These are phyloP conservation scores for Drosophila limbata DNA, from an alignment of 2,888 invertebrate species.

Conservation along the genomic window DNA sequence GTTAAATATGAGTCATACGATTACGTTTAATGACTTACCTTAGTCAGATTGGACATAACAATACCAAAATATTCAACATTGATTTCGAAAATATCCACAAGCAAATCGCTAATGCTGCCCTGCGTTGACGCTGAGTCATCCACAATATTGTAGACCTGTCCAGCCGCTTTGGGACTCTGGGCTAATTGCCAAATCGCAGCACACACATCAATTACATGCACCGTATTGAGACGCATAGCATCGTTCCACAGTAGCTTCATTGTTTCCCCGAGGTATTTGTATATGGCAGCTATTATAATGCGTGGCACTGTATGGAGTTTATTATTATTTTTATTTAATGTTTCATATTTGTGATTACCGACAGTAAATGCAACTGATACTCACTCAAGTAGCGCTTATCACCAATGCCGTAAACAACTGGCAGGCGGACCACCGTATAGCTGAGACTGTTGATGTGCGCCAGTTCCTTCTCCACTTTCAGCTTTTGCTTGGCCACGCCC, in stretches of 20 bases:
- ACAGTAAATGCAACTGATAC: conserved; percentile 71
- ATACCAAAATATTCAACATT: conserved; percentile 95
- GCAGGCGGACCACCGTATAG: conserved; percentile 93
- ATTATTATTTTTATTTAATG: conserved; percentile 20
- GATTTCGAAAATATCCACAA: conserved; percentile 93
- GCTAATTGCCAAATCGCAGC: conserved; percentile 92
- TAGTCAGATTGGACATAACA: conserved; percentile 92
- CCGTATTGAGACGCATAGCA: conserved; percentile 93
- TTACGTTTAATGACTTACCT: conserved; percentile 86
- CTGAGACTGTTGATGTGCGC: conserved; percentile 88
- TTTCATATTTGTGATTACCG: neutral
- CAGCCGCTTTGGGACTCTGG: conserved; percentile 86
- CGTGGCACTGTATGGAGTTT: conserved; percentile 89
- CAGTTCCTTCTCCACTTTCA: conserved; percentile 92
- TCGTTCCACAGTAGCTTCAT: conserved; percentile 97
- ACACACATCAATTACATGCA: conserved; percentile 94
- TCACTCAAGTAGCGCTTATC: conserved; percentile 93
- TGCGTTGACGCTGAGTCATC: conserved; percentile 94
- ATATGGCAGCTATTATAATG: conserved; percentile 94
- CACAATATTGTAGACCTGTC: conserved; percentile 92
- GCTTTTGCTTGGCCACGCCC: conserved; percentile 92
- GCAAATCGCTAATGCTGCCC: conserved; percentile 92
- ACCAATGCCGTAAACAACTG: conserved; percentile 94
- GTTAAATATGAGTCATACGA: conserved; percentile 32
- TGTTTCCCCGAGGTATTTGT: conserved; percentile 94